These are phyloP conservation scores for Caenorhabditis wallacei DNA, from an alignment of 2,888 invertebrate species.

Conservation along the genomic window DNA sequence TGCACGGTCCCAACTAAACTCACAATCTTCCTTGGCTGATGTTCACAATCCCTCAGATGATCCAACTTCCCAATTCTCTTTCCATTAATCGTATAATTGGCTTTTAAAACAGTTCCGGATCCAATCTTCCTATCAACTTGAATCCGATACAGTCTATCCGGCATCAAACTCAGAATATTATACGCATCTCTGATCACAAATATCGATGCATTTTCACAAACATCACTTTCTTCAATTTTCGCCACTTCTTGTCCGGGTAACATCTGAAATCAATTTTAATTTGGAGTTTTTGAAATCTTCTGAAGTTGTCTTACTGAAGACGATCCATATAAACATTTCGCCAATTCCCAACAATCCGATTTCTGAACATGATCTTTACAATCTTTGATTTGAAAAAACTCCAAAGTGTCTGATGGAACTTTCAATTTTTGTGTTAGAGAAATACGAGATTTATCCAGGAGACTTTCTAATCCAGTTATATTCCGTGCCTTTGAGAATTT, in stretches of 20 bases:
- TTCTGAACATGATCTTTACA: constrained; percentile 51
- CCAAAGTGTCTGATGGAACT: constrained; percentile 17
- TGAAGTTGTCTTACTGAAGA: background rate
- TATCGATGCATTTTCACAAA: constrained; percentile 52
- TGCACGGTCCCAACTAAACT: background rate
- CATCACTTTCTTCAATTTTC: constrained; percentile 34
- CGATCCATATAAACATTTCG: constrained; percentile 28
- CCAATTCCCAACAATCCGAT: constrained; percentile 54
- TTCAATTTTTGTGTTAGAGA: constrained; percentile 33
- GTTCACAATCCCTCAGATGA: constrained; percentile 37
- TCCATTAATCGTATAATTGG: constrained; percentile 30
- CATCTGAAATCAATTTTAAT: constrained; percentile 41
- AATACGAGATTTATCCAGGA: background rate
- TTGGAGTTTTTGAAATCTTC: no score
- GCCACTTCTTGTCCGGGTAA: constrained; percentile 40
- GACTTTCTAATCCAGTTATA: background rate
- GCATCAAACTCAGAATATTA: constrained; percentile 41
- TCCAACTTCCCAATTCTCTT: constrained; percentile 4
- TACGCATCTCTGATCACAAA: constrained; percentile 48
- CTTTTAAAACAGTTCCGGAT: constrained; percentile 31
- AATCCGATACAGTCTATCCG: constrained; percentile 34
- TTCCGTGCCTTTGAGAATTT: constrained; percentile 9
- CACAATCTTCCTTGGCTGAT: constrained; percentile 38
- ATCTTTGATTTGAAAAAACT: constrained; percentile 42
- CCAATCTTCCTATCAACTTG: constrained; percentile 45